A percentile compares a stretch with the other conserved stretches of the same genome.
phyloP scores from a whole-genome alignment of 1,140 invertebrate genomes.

The Sinella curviseta region DNA sequence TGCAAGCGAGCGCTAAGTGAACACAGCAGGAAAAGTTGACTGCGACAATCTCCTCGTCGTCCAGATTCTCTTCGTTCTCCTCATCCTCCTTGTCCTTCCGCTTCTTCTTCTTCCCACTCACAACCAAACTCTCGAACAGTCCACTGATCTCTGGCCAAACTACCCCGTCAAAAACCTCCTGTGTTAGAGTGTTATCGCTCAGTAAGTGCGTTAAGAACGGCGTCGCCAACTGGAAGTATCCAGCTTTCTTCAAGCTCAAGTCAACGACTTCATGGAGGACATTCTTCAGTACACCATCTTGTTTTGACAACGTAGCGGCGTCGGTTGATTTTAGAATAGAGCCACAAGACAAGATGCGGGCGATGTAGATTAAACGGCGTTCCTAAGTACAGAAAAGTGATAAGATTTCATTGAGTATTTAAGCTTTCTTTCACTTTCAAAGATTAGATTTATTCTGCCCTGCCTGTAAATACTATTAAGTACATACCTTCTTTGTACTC shows the following conservation, averaged over 20 bases:
- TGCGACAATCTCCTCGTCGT: neutral
- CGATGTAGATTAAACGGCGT: conserved; percentile 8
- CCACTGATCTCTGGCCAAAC: neutral
- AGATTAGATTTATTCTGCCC: neutral
- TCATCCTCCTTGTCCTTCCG: conserved; percentile 4
- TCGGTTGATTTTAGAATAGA: neutral
- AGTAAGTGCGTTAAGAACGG: conserved; percentile 11
- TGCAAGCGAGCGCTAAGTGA: neutral
- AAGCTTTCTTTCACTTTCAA: neutral
- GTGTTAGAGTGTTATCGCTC: neutral
- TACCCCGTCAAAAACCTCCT: neutral
- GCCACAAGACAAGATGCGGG: neutral
- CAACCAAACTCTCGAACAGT: neutral
- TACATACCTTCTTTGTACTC: conserved; percentile 20
- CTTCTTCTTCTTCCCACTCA: neutral
- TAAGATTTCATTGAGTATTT: neutral
- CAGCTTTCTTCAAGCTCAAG: neutral
- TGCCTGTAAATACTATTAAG: neutral
- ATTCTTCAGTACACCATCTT: neutral
- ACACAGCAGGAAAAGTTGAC: neutral
- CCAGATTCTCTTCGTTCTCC: neutral
- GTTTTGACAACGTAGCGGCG: neutral
- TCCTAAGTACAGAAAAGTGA: conserved; percentile 11
- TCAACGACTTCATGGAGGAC: neutral
- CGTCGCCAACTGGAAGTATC: conserved; percentile 1